Conservation (phyloP, 2,797 vertebrate species). For the Sphenodon punctatus region DNA sequence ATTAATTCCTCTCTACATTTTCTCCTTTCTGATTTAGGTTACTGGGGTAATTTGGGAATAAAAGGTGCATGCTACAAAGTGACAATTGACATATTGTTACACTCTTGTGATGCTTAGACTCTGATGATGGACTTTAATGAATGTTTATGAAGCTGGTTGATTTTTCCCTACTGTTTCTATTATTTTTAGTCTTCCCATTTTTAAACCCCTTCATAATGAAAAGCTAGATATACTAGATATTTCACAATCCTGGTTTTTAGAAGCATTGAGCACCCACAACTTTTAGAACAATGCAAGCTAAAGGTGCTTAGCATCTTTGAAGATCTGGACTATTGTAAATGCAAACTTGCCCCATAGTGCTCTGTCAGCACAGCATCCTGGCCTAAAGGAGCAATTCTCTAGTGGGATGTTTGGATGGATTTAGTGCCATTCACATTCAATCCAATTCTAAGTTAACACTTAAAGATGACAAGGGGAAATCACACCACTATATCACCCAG, state of each 20-base stretch:
- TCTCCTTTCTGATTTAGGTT: conserved; percentile 73
- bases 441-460: background rate
- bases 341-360: conserved; percentile 5
- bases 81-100: conserved; percentile 58
- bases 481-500: conserved; percentile 18
- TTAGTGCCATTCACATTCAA: background rate
- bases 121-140: conserved; percentile 27
- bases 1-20: conserved; percentile 72
- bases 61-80: conserved; percentile 64
- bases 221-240: conserved; percentile 6
- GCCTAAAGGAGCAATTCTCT: background rate
- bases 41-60: conserved; percentile 66
- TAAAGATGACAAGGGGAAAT: conserved; percentile 15
- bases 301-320: background rate
- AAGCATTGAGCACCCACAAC: background rate
- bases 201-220: conserved; percentile 19
- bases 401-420: background rate
- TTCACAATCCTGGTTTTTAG: conserved; percentile 2
- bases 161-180: background rate
- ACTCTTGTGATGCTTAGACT: conserved; percentile 14
- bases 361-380: background rate
- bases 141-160: conserved; percentile 28
- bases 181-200: background rate
- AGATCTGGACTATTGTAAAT: background rate
- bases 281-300: background rate